Evolutionary conservation across 35 echinoderm and acorn worm species (phyloP).

Genomic region (Acanthaster planci): DNA sequence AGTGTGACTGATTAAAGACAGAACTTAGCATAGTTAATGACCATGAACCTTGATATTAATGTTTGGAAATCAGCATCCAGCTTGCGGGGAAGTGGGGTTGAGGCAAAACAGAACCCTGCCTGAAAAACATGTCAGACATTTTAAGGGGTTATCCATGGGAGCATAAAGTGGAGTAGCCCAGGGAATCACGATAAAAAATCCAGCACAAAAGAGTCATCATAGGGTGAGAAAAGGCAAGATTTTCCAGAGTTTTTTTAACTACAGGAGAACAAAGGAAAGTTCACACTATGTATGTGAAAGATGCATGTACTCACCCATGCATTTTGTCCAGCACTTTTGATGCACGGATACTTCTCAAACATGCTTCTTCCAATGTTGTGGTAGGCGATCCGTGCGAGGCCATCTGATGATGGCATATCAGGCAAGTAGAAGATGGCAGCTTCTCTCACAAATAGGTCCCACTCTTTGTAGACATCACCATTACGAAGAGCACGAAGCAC

Average conservation of each 20-base stretch:
- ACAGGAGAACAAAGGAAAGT: too few species aligned
- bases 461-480: background rate
- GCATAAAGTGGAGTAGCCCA: background rate
- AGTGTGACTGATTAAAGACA: background rate
- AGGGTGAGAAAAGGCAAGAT: background rate
- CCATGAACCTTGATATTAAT: background rate
- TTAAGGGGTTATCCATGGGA: background rate
- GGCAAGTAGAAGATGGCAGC: slow-evolving; percentile 30
- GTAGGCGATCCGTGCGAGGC: slow-evolving; percentile 13
- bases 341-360: slow-evolving; percentile 48
- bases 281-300: too few species aligned
- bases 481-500: slow-evolving; percentile 6
- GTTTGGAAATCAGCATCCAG: too few species aligned
- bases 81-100: background rate
- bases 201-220: background rate
- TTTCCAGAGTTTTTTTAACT: background rate
- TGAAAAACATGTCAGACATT: background rate
- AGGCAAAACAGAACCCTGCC: background rate
- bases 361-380: slow-evolving; percentile 34
- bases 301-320: slow-evolving; percentile 30
- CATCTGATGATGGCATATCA: slow-evolving; percentile 23
- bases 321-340: slow-evolving; percentile 20
- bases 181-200: too few species aligned
- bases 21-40: background rate
- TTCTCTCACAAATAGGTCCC: slow-evolving; percentile 29